phyloP scores from a whole-genome alignment of 2,888 invertebrate genomes.

The Teinopalpus imperialis region DNA sequence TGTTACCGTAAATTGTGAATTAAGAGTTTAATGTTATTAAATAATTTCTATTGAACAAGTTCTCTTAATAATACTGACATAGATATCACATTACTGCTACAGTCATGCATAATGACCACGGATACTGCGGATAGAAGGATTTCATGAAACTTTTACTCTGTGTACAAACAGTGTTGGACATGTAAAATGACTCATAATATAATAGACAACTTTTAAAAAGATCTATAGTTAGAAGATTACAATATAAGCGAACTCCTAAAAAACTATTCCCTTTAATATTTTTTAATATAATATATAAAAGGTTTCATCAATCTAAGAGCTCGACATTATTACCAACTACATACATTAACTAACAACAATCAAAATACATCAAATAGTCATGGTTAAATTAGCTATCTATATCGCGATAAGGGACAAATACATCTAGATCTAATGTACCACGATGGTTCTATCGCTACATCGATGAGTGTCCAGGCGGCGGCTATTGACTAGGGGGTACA shows the following conservation, averaged over 20 bases:
- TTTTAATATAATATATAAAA: too few species aligned
- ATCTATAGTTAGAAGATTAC: too few species aligned
- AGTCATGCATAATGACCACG: conserved; percentile 14
- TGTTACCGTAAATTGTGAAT: conserved; percentile 82
- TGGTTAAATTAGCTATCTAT: conserved; percentile 12
- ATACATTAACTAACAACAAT: conserved; percentile 5
- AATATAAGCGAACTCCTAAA: too few species aligned
- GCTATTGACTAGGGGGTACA: conserved; percentile 48
- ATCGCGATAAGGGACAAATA: too few species aligned
- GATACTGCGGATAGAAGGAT: background rate
- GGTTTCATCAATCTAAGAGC: too few species aligned
- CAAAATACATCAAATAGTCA: conserved; percentile 9
- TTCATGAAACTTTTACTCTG: background rate
- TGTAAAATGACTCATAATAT: background rate
- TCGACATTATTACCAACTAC: background rate
- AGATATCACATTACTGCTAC: conserved; percentile 66
- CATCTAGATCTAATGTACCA: background rate
- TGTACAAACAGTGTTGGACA: background rate
- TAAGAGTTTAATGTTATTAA: conserved; percentile 82
- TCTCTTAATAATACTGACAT: conserved; percentile 78
- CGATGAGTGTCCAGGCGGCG: conserved; percentile 18
- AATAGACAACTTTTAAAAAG: background rate
- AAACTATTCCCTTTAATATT: too few species aligned
- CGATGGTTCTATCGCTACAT: background rate
- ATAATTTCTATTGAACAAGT: conserved; percentile 77